Evolutionary conservation across 2,113 vertebrate genomes (phyloP).

Genomic region (Isichthys henryi): DNA sequence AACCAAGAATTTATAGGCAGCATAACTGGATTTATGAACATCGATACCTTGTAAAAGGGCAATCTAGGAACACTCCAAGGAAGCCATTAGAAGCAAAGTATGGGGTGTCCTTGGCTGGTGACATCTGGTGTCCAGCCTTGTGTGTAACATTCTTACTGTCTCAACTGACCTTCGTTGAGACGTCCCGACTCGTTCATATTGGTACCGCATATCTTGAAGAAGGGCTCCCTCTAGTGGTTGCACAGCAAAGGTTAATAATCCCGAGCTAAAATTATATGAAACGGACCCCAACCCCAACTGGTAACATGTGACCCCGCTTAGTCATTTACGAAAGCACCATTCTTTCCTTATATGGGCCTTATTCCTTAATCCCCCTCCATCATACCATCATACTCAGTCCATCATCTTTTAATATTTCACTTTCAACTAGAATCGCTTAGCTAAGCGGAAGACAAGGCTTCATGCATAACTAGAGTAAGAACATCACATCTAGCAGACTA

Average conservation of each 20-base stretch:
- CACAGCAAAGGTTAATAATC: background rate
- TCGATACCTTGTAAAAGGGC: background rate
- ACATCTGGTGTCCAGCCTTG: background rate
- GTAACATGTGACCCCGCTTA: background rate
- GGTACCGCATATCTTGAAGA: background rate
- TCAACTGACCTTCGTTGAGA: background rate
- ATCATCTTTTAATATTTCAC: constrained; percentile 57
- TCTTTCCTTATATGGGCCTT: background rate
- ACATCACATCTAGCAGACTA: background rate
- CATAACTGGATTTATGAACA: background rate
- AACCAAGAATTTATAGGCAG: background rate
- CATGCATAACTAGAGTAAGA: constrained; percentile 53
- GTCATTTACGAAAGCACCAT: background rate
- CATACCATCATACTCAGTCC: constrained; percentile 31
- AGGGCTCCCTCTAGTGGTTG: background rate
- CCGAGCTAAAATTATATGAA: background rate
- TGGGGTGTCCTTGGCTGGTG: background rate
- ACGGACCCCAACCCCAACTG: background rate
- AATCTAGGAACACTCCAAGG: background rate
- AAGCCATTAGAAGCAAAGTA: background rate
- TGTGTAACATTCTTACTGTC: background rate
- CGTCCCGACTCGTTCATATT: background rate
- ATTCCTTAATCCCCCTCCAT: background rate
- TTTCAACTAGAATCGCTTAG: constrained; percentile 60
- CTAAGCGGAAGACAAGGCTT: constrained; percentile 53